Conservation (phyloP, 2,888 invertebrate species). For the Cheilosia grossa region DNA sequence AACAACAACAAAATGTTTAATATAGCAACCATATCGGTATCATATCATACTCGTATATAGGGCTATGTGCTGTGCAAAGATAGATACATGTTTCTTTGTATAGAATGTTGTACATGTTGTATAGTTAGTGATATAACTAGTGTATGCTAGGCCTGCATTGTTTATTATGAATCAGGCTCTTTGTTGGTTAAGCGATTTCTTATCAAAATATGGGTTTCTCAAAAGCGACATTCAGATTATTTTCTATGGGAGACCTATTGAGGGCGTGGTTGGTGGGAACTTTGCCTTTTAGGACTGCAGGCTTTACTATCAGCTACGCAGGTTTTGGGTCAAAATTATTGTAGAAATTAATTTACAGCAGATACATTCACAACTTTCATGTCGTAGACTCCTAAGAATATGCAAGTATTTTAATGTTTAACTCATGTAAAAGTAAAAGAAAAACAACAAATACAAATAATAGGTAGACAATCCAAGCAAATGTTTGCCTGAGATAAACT, state of each 20-base stretch:
- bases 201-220: slow-evolving; percentile 54
- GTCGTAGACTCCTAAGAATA: neutral
- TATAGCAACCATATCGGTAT: slow-evolving; percentile 40
- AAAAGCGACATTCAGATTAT: slow-evolving; percentile 38
- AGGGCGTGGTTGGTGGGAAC: no score
- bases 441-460: no score
- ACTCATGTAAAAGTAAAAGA: no score
- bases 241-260: neutral
- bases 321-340: no score
- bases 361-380: neutral
- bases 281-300: no score
- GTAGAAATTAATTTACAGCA: no score
- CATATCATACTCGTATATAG: slow-evolving; percentile 3
- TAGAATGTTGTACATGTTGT: neutral
- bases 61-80: neutral
- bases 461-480: no score
- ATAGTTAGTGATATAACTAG: neutral
- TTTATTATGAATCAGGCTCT: slow-evolving; percentile 48
- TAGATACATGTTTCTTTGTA: slow-evolving; percentile 4
- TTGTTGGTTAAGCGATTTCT: slow-evolving; percentile 24
- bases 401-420: neutral
- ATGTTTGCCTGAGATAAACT: no score
- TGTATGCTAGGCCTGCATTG: slow-evolving; percentile 17
- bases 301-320: no score
- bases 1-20: slow-evolving; percentile 49